Percentiles rank a stretch among this genome's conserved stretches.
These are phyloP conservation scores for Cepphus grylle DNA, from an alignment of 2,113 vertebrate species.

Conservation along the genomic window DNA sequence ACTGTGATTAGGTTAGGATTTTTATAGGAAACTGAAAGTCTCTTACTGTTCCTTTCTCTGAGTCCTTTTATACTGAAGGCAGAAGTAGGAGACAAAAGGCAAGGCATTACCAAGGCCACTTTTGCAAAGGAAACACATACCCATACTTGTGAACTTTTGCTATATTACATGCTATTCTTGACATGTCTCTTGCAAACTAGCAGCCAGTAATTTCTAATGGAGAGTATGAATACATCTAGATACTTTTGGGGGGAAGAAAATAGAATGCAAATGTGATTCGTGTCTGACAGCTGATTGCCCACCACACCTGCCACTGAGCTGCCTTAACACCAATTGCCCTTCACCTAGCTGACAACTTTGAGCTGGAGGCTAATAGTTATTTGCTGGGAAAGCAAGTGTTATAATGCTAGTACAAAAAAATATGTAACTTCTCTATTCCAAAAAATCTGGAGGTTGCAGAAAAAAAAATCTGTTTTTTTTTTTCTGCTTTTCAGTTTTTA, in stretches of 20 bases:
- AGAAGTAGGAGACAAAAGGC: neutral
- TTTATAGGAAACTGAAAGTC: neutral
- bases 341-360: neutral
- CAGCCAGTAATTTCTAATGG: neutral
- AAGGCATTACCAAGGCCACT: neutral
- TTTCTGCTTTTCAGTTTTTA: neutral
- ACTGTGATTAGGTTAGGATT: neutral
- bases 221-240: neutral
- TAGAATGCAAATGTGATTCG: neutral
- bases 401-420: neutral
- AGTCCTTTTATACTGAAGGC: neutral
- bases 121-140: neutral
- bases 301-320: neutral
- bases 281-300: neutral
- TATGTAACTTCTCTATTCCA: neutral
- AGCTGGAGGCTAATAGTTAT: neutral
- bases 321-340: neutral
- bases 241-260: neutral
- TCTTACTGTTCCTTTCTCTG: neutral
- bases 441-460: neutral
- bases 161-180: neutral
- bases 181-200: neutral
- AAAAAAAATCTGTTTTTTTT: no score
- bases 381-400: neutral
- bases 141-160: neutral